Evolutionary conservation across 2,113 vertebrate species (phyloP).

Genomic region (Oncorhynchus masou): DNA sequence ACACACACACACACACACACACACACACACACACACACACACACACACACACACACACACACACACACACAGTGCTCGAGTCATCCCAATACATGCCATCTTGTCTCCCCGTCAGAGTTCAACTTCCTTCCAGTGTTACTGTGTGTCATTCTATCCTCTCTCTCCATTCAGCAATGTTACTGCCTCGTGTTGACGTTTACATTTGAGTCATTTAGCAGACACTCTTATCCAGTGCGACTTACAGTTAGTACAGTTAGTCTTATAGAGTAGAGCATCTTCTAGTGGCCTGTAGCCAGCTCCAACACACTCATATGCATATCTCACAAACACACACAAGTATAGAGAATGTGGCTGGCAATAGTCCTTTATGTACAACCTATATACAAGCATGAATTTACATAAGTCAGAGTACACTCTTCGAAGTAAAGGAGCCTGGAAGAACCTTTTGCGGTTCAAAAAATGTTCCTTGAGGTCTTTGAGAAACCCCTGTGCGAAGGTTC

Average conservation of each 20-base stretch:
- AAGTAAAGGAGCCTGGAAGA: no score
- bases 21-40: not conserved
- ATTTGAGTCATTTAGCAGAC: not conserved
- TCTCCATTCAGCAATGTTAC: not conserved
- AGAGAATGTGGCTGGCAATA: not conserved
- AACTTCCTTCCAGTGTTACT: not conserved
- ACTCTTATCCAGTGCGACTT: no score
- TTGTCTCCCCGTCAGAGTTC: not conserved
- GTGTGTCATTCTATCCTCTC: not conserved
- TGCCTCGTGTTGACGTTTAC: not conserved
- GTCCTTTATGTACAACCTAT: no score
- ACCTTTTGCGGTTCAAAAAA: no score
- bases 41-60: not conserved
- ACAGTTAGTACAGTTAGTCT: not conserved
- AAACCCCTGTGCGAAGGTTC: no score
- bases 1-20: not conserved
- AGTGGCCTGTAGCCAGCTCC: constrained; percentile 58
- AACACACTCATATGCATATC: constrained; percentile 60
- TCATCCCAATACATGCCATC: not conserved
- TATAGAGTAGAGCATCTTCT: constrained; percentile 40
- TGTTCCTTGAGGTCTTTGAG: no score
- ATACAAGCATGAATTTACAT: no score
- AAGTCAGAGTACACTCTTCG: no score
- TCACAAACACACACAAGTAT: constrained; percentile 41
- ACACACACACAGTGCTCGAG: not conserved